These are phyloP conservation scores for Cottus gobio DNA, from an alignment of 2,113 vertebrate genomes.

Conservation along the genomic window DNA sequence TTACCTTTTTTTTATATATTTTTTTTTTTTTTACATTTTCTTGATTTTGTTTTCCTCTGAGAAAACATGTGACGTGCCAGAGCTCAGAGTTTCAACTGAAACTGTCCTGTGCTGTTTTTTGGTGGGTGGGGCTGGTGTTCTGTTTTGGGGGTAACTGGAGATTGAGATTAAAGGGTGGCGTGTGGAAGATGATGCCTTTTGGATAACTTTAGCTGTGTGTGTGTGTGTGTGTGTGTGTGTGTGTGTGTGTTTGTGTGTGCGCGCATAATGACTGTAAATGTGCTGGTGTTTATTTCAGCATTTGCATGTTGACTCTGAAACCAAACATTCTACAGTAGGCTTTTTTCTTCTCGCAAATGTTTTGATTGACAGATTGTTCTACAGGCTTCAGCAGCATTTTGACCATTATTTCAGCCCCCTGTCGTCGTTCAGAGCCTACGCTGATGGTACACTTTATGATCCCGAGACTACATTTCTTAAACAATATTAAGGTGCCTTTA, in stretches of 20 bases:
- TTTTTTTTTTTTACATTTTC: neutral
- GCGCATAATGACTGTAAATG: neutral
- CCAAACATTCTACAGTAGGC: neutral
- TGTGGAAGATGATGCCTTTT: neutral
- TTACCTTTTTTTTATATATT: neutral
- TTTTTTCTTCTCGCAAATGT: neutral
- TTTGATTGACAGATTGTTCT: neutral
- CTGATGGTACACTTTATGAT: neutral
- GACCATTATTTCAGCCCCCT: neutral
- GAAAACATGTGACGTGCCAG: neutral
- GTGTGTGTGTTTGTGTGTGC: neutral
- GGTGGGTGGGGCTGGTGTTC: conserved; percentile 20
- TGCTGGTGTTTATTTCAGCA: conserved; percentile 17
- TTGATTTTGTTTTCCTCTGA: conserved; percentile 13
- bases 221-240: too few species aligned
- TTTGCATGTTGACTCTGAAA: conserved; percentile 33
- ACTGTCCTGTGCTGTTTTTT: conserved; percentile 20
- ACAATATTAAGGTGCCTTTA: conserved; percentile 19
- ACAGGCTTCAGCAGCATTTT: neutral
- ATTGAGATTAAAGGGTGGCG: conserved; percentile 40
- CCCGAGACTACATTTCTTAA: conserved; percentile 2
- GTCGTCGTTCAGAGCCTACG: neutral
- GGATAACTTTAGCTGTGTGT: conserved; percentile 4
- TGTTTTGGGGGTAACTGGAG: neutral
- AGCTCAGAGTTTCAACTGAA: conserved; percentile 50